A percentile compares a stretch with the other conserved stretches of the same genome.
These are phyloP conservation scores for Philhelius pedissequus DNA, from an alignment of 2,888 invertebrate genomes.

Conservation along the genomic window DNA sequence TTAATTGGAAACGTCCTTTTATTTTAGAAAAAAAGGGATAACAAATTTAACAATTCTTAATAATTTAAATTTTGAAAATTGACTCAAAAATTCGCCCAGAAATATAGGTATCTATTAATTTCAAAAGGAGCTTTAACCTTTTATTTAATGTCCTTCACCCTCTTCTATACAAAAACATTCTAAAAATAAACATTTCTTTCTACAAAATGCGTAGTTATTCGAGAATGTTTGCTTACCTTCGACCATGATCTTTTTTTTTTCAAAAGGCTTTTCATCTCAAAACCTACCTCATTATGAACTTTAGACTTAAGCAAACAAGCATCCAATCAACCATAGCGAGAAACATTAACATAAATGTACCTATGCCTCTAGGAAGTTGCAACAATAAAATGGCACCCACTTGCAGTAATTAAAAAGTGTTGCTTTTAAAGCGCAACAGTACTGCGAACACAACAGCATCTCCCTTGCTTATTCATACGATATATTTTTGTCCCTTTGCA, in stretches of 20 bases:
- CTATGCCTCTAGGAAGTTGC: background rate
- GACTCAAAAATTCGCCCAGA: too few relatives aligned
- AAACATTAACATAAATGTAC: background rate
- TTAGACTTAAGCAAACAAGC: background rate
- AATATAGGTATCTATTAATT: too few relatives aligned
- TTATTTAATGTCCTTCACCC: background rate
- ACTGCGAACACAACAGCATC: background rate
- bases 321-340: background rate
- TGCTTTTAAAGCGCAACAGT: constrained; percentile 36
- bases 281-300: background rate
- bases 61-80: too few relatives aligned
- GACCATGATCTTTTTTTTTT: background rate
- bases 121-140: too few relatives aligned
- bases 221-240: background rate
- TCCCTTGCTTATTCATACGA: background rate
- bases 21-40: background rate
- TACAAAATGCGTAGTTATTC: too few relatives aligned
- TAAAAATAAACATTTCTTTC: background rate
- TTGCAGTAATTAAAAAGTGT: constrained; percentile 49
- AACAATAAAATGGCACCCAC: constrained; percentile 26
- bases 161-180: background rate
- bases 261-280: background rate
- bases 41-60: too few relatives aligned
- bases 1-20: constrained; percentile 31
- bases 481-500: background rate